phyloP scores from a whole-genome alignment of 2,888 invertebrate genomes.

The Cloeon dipterum region DNA sequence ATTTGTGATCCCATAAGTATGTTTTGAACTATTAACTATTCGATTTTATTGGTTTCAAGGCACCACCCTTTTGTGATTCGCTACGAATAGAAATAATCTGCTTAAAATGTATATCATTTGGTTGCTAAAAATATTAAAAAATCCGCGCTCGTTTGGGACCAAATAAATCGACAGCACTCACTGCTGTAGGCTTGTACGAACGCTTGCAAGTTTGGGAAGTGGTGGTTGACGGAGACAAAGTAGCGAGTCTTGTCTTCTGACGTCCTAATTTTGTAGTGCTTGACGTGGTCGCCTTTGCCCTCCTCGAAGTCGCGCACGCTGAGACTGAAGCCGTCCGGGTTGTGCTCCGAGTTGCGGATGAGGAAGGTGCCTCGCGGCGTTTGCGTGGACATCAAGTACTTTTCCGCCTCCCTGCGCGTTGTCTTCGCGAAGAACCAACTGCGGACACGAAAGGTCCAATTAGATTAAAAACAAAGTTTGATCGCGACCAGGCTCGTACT shows the following conservation, averaged over 20 bases:
- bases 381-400: not conserved
- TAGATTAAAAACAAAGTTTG: no score
- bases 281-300: not conserved
- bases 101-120: no score
- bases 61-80: no score
- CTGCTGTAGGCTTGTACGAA: not conserved
- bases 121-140: no score
- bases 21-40: no score
- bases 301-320: not conserved
- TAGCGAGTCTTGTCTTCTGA: not conserved
- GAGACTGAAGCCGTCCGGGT: not conserved
- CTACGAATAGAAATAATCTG: no score
- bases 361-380: not conserved
- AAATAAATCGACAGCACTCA: no score
- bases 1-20: no score
- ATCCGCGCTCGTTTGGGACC: no score
- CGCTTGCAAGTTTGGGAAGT: not conserved
- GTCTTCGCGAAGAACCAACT: not conserved
- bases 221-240: not conserved
- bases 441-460: no score
- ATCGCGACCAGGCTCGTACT: no score
- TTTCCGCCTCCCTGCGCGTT: not conserved
- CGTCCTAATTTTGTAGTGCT: not conserved
- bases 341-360: not conserved
- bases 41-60: no score